A percentile compares a stretch with the other conserved stretches of the same genome.
phyloP scores from a whole-genome alignment of 53 echinoderm and acorn worm genomes.

The Holothuria scabra region DNA sequence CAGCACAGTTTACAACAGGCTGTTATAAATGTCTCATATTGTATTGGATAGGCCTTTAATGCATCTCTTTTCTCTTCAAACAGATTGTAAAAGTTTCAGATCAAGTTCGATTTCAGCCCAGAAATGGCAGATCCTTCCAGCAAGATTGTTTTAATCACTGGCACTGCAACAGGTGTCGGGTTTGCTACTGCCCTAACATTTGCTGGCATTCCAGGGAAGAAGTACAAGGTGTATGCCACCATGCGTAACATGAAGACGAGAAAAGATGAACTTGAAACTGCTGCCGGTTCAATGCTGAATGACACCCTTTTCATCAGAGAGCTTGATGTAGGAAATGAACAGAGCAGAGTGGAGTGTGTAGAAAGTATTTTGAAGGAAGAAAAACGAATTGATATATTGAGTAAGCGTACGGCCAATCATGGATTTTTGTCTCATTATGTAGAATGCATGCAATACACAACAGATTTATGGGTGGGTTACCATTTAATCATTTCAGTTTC shows the following conservation, averaged over 20 bases:
- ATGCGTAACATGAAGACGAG: conserved; percentile 36
- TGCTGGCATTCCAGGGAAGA: neutral
- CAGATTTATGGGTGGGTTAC: no score
- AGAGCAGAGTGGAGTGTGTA: conserved; percentile 11
- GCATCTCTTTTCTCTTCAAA: no score
- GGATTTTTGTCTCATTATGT: no score
- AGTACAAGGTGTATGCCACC: conserved; percentile 35
- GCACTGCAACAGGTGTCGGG: conserved; percentile 27
- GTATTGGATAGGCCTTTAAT: no score
- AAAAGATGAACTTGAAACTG: conserved; percentile 31
- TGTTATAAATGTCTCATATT: no score
- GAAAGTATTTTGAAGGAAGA: conserved; percentile 29
- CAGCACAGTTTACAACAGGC: no score
- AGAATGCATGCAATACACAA: no score
- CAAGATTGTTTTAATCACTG: conserved; percentile 23
- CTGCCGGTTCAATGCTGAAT: conserved; percentile 13
- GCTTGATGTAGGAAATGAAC: conserved; percentile 16
- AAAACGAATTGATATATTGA: conserved; percentile 16
- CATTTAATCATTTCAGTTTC: no score
- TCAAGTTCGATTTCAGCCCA: no score
- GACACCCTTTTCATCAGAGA: conserved; percentile 33
- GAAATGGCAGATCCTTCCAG: neutral
- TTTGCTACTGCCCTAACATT: conserved; percentile 19
- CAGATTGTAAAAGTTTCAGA: no score
- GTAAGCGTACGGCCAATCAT: neutral